Evolutionary conservation across 2,113 vertebrate species (phyloP).

Genomic region (Caranx melampygus): DNA sequence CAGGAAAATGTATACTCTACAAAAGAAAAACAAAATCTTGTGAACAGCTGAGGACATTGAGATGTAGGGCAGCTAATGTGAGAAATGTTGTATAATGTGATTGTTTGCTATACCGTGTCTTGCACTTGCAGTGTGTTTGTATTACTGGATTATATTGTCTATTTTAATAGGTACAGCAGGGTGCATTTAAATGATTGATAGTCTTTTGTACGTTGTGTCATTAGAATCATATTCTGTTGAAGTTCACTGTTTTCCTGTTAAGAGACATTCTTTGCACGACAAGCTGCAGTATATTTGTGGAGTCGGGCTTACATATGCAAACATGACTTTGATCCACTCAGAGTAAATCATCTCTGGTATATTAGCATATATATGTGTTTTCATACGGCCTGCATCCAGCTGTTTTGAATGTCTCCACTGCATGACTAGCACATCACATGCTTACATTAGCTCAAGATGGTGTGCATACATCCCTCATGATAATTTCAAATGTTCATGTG

Average conservation of each 20-base stretch:
- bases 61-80: not conserved
- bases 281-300: conserved; percentile 13
- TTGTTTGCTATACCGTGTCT: not conserved
- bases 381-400: conserved; percentile 18
- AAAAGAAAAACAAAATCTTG: not conserved
- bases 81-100: not conserved
- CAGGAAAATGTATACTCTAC: not conserved
- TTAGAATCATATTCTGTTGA: conserved; percentile 23
- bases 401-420: conserved; percentile 20
- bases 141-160: not conserved
- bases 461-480: conserved; percentile 49
- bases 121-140: not conserved
- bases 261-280: conserved; percentile 24
- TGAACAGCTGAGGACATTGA: not conserved
- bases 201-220: conserved; percentile 22
- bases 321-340: conserved; percentile 55
- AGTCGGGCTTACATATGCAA: conserved; percentile 22
- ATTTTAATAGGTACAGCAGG: not conserved
- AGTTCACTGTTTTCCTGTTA: conserved; percentile 19
- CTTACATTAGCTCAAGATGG: conserved; percentile 26
- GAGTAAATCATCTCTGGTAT: conserved; percentile 38
- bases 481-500: conserved; percentile 12
- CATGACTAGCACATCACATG: conserved; percentile 17
- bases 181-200: conserved; percentile 40
- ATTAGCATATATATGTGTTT: conserved; percentile 48